phyloP scores from a whole-genome alignment of 2,888 invertebrate species.

The Rhimphoctona megacephalus region DNA sequence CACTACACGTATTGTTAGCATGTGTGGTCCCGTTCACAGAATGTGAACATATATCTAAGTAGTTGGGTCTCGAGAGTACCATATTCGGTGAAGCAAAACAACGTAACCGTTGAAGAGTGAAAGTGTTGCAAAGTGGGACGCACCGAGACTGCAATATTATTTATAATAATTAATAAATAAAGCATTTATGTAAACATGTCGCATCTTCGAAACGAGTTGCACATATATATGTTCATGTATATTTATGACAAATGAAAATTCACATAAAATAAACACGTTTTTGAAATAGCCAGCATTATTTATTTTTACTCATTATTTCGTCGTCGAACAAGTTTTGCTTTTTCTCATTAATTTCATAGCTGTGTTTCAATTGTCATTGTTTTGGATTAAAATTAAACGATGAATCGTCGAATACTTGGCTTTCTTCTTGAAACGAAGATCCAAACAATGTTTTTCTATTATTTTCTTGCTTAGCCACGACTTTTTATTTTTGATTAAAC shows the following conservation, averaged over 20 bases:
- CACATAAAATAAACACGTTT: not conserved
- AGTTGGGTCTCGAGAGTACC: slow-evolving; percentile 6
- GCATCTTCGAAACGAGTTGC: slow-evolving; percentile 5
- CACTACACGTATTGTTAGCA: slow-evolving; percentile 51
- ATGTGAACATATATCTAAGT: slow-evolving; percentile 4
- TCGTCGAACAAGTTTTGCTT: not conserved
- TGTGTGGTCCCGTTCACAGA: slow-evolving; percentile 37
- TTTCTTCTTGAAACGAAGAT: too few species aligned
- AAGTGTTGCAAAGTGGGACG: slow-evolving; percentile 82
- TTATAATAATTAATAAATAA: slow-evolving; percentile 80
- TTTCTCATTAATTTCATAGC: not conserved
- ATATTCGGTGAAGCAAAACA: slow-evolving; percentile 73
- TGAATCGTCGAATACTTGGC: too few species aligned
- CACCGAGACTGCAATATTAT: slow-evolving; percentile 72
- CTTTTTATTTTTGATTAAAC: not conserved
- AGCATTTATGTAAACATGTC: slow-evolving; percentile 39
- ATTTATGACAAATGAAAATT: not conserved
- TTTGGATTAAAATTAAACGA: too few species aligned
- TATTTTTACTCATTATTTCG: not conserved
- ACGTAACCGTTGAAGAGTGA: slow-evolving; percentile 84
- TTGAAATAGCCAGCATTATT: not conserved
- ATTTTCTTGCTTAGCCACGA: not conserved
- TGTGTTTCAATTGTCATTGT: not conserved
- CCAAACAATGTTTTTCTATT: too few species aligned
- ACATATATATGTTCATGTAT: not conserved